A percentile compares a stretch with the other conserved stretches of the same genome.
These are phyloP conservation scores for Epirrhoe alternata DNA, from an alignment of 2,888 invertebrate species.

Conservation along the genomic window DNA sequence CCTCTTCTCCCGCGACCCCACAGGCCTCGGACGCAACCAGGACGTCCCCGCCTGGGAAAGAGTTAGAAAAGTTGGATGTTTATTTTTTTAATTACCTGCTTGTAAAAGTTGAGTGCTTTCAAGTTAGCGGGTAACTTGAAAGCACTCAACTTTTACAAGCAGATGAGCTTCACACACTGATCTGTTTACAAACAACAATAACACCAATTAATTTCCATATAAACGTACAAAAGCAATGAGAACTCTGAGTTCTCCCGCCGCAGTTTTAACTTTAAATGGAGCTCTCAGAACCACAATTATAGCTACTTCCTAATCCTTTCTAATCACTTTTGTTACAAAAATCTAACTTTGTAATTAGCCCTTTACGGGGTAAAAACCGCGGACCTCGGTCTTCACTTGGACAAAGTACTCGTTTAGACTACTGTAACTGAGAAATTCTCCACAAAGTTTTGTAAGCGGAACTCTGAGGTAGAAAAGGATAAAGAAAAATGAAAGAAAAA, in stretches of 20 bases:
- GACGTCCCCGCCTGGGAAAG: no score
- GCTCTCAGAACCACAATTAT: conserved; percentile 12
- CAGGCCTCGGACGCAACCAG: no score
- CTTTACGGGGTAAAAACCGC: conserved; percentile 61
- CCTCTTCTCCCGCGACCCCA: no score
- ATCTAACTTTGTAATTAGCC: conserved; percentile 72
- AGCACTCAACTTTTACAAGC: no score
- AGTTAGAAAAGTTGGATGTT: no score
- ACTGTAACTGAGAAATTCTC: conserved; percentile 43
- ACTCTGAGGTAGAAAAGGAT: no score
- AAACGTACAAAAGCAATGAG: conserved; percentile 7
- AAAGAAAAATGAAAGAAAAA: no score
- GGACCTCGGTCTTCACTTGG: conserved; percentile 54
- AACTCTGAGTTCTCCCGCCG: conserved; percentile 3
- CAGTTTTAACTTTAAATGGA: conserved; percentile 18
- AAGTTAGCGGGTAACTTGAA: no score
- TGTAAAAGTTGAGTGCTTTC: no score
- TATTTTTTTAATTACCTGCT: no score
- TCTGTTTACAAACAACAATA: neutral
- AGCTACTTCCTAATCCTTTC: conserved; percentile 28
- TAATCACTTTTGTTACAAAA: conserved; percentile 56
- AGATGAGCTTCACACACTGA: neutral
- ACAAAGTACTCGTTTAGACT: conserved; percentile 53
- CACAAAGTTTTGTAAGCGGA: no score
- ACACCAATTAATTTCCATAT: neutral